Evolutionary conservation across 2,888 invertebrate genomes (phyloP).

Genomic region (Agapostemon virescens): DNA sequence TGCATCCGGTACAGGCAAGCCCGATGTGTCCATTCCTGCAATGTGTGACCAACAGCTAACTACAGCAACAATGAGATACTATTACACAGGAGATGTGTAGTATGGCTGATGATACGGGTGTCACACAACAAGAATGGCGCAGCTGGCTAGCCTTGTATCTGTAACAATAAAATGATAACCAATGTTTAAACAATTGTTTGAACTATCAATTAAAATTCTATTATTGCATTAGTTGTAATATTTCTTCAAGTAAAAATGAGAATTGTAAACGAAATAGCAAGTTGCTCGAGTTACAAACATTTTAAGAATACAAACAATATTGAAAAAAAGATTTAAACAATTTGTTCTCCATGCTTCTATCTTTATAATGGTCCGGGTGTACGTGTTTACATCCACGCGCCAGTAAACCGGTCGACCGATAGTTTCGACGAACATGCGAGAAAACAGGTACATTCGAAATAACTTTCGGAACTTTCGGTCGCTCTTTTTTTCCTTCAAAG

Average conservation of each 20-base stretch:
- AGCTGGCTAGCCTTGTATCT: constrained; percentile 80
- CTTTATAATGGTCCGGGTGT: not conserved
- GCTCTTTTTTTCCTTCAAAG: not conserved
- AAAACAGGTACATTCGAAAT: constrained; percentile 21
- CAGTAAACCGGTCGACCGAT: not conserved
- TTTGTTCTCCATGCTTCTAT: not conserved
- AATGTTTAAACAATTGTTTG: not conserved
- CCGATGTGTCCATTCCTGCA: constrained; percentile 80
- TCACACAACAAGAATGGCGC: constrained; percentile 80
- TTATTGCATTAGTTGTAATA: not conserved
- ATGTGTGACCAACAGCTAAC: constrained; percentile 74
- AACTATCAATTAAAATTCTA: not conserved
- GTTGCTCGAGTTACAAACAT: not conserved
- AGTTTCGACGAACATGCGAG: constrained; percentile 36
- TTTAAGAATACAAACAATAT: not conserved
- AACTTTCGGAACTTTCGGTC: constrained; percentile 10
- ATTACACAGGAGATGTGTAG: constrained; percentile 67
- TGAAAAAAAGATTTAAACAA: not conserved
- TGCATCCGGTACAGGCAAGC: constrained; percentile 80
- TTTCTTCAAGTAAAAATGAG: not conserved
- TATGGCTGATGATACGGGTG: constrained; percentile 69
- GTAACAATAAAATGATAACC: constrained; percentile 48
- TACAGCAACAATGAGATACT: constrained; percentile 65
- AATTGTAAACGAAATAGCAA: not conserved
- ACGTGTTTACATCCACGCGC: constrained; percentile 22